Conservation (phyloP, 2,113 vertebrate genomes). For the Siniperca knerii region DNA sequence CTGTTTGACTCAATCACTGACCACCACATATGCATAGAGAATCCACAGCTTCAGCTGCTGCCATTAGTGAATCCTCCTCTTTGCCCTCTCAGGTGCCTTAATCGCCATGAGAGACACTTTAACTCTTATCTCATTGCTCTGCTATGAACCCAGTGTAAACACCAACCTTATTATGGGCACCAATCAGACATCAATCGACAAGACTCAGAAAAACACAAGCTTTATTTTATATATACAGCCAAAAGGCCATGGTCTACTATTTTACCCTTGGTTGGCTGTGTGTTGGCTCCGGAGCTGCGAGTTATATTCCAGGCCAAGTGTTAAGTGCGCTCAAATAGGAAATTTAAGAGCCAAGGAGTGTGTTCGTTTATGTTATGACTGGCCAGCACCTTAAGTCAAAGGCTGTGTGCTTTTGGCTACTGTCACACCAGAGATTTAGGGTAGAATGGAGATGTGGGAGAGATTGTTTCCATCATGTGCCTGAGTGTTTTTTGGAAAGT, state of each 20-base stretch:
- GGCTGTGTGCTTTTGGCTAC: constrained; percentile 49
- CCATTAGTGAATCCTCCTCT: neutral
- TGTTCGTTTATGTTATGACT: constrained; percentile 70
- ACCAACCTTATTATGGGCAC: neutral
- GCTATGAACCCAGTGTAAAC: constrained; percentile 34
- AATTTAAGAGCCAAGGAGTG: constrained; percentile 57
- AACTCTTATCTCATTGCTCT: constrained; percentile 9
- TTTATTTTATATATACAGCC: constrained; percentile 29
- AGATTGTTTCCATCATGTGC: constrained; percentile 15
- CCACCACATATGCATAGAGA: neutral
- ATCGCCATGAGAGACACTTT: neutral
- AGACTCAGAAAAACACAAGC: constrained; percentile 24
- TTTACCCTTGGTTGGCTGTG: constrained; percentile 2
- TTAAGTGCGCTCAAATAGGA: constrained; percentile 53
- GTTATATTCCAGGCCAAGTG: constrained; percentile 31
- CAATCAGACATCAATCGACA: constrained; percentile 24
- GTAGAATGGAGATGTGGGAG: constrained; percentile 9
- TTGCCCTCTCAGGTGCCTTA: constrained; percentile 12
- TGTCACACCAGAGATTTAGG: constrained; percentile 57
- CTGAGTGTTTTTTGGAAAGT: constrained; percentile 41
- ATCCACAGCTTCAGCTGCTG: neutral
- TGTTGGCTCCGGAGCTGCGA: neutral
- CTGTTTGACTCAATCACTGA: neutral
- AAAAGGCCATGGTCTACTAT: neutral
- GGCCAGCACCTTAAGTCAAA: constrained; percentile 59